Evolutionary conservation across 2,113 vertebrate species (phyloP), one percentile per base, ranked within the genome.

Genomic region (Mixornis gularis): DNA sequence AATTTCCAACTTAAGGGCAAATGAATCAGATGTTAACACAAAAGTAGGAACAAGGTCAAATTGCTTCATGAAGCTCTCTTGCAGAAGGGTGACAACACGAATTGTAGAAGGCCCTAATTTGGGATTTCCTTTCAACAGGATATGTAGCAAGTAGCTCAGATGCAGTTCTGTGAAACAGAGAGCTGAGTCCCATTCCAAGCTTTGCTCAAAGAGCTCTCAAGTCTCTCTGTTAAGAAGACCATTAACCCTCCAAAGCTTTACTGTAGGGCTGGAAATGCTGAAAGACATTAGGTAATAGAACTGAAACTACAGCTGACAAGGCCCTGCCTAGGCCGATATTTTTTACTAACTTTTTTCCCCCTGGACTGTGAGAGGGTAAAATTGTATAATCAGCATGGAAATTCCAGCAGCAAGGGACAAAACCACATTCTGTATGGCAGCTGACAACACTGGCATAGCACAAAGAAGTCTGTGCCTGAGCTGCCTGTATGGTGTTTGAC

Each of bases 1-100:
- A 77, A 66, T 92, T 87, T 92, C 92, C 93, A 94, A 87, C 87
- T 83, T 79, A 79, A 79, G 71, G 89, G 52, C 74, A 44, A 94
- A 93, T 14, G 7, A 80, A 91, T 92, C 86, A 93, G 79, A 87
- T 83, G 48, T n/a, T 95, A 90, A 82, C 52, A 29, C 40, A 85
- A n/a, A 92, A 92, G 55, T 70, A 95, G 70, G 71, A 92, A 73
- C 30, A 80, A 82, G 93, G 95, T 95, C 85, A 91, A 77, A 85
- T 66, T 87, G 74, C 68, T 94, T 87, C 81, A 87, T 6, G 4
- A 91, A 79, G 30, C 44, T 91, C 36, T 87, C 71, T 66, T 91
- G 63, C 55, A 85, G 62, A 85, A 87, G 83, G 58, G 82, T 94
- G 92, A 93, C 74, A 96, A 85, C 68, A 82, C 5, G 2, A 62